Percentiles rank a stretch among this genome's conserved stretches.
phyloP scores from a whole-genome alignment of 2,888 invertebrate genomes.

The Parapristionchus giblindavisi region DNA sequence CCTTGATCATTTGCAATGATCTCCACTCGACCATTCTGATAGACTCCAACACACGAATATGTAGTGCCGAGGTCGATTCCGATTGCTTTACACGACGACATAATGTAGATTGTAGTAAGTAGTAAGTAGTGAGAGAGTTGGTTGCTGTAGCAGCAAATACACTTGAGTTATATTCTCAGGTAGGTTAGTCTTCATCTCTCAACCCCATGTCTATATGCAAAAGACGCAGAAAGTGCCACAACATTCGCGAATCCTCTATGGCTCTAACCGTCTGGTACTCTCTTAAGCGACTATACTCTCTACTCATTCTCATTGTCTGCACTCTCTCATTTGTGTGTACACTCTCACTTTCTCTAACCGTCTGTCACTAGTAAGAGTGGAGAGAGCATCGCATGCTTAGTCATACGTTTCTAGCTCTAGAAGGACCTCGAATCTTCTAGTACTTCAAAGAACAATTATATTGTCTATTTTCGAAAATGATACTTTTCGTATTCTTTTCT shows the following conservation, averaged over 20 bases:
- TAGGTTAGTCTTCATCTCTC: not conserved
- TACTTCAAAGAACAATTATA: conserved; percentile 1
- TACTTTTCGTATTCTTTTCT: too few species aligned
- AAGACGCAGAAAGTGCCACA: conserved; percentile 38
- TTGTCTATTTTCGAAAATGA: not conserved
- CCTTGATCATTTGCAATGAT: conserved; percentile 75
- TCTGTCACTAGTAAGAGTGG: too few species aligned
- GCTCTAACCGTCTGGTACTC: not conserved
- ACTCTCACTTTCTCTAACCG: not conserved
- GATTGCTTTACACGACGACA: conserved; percentile 56
- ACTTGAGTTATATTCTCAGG: conserved; percentile 8
- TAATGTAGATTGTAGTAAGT: conserved; percentile 33
- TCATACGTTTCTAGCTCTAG: not conserved
- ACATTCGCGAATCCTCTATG: conserved; percentile 42
- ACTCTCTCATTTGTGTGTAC: not conserved
- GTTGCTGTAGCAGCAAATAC: not conserved
- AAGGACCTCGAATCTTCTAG: conserved; percentile 35
- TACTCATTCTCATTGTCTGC: conserved; percentile 14
- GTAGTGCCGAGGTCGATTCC: too few species aligned
- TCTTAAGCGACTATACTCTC: conserved; percentile 11
- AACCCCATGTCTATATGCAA: conserved; percentile 41
- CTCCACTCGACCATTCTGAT: conserved; percentile 70
- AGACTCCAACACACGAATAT: conserved; percentile 52
- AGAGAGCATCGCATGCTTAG: too few species aligned
- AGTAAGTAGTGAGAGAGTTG: too few species aligned